Evolutionary conservation across 1,140 invertebrate species (phyloP).

Genomic region (Maniola jurtina): DNA sequence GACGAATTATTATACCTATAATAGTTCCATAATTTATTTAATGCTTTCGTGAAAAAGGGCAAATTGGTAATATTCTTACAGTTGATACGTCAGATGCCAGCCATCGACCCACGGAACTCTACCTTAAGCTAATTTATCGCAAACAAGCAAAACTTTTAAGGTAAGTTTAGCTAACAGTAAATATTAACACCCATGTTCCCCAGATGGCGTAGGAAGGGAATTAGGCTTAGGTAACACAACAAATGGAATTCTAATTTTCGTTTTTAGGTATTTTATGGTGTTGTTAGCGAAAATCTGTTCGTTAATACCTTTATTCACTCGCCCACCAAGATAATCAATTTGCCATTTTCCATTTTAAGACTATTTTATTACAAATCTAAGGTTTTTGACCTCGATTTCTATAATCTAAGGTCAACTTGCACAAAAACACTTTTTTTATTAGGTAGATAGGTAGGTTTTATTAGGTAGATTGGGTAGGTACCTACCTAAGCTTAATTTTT

Average conservation of each 20-base stretch:
- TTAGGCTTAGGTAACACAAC: neutral
- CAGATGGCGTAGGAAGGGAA: constrained; percentile 11
- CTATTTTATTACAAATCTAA: constrained; percentile 51
- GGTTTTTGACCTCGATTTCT: constrained; percentile 24
- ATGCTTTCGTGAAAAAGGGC: too few species aligned
- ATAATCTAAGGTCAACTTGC: neutral
- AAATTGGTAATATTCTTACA: too few species aligned
- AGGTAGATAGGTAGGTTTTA: too few species aligned
- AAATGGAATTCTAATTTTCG: constrained; percentile 33
- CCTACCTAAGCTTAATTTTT: too few species aligned
- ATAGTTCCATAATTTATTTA: too few species aligned
- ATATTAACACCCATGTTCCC: constrained; percentile 7
- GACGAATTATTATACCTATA: too few species aligned
- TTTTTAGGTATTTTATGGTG: constrained; percentile 48
- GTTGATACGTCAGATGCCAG: too few species aligned
- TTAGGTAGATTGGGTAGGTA: too few species aligned
- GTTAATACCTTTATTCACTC: constrained; percentile 33
- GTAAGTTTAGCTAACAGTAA: neutral
- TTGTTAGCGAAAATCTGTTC: constrained; percentile 56
- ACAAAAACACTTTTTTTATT: too few species aligned
- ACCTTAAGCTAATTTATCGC: too few species aligned
- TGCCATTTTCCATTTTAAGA: constrained; percentile 55
- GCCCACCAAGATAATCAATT: constrained; percentile 44
- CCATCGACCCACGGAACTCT: too few species aligned
- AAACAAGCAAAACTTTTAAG: neutral